Evolutionary conservation across 2,888 invertebrate species (phyloP).

Genomic region (Peribatodes rhomboidaria): DNA sequence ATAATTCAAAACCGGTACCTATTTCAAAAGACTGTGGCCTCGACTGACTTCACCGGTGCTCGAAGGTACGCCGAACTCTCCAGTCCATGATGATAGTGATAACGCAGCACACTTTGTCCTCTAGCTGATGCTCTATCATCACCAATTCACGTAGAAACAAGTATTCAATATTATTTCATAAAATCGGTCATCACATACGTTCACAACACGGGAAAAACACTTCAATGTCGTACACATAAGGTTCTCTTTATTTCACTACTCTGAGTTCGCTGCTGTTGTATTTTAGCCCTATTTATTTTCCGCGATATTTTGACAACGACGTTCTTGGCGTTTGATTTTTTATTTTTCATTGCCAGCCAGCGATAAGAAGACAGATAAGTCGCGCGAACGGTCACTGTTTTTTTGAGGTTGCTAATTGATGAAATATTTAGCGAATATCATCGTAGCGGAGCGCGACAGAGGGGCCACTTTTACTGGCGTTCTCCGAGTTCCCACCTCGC

Average conservation of each 20-base stretch:
- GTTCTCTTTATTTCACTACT: conserved; percentile 65
- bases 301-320: conserved; percentile 77
- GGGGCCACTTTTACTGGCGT: conserved; percentile 77
- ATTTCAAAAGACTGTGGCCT: conserved; percentile 81
- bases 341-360: conserved; percentile 52
- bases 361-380: conserved; percentile 30
- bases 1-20: conserved; percentile 86
- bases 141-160: conserved; percentile 63
- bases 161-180: conserved; percentile 51
- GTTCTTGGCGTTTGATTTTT: conserved; percentile 55
- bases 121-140: conserved; percentile 58
- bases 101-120: conserved; percentile 54
- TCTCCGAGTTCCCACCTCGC: conserved; percentile 78
- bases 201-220: conserved; percentile 61
- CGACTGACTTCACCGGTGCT: conserved; percentile 76
- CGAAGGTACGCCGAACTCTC: conserved; percentile 70
- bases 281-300: conserved; percentile 83
- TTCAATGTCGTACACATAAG: conserved; percentile 63
- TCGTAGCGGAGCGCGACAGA: conserved; percentile 59
- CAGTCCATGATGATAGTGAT: conserved; percentile 72
- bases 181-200: conserved; percentile 61
- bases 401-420: conserved; percentile 52
- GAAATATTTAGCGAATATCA: conserved; percentile 62
- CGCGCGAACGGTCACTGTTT: conserved; percentile 38
- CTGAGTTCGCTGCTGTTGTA: conserved; percentile 61